These are phyloP conservation scores for Corythucha ciliata DNA, from an alignment of 2,888 invertebrate genomes.

Conservation along the genomic window DNA sequence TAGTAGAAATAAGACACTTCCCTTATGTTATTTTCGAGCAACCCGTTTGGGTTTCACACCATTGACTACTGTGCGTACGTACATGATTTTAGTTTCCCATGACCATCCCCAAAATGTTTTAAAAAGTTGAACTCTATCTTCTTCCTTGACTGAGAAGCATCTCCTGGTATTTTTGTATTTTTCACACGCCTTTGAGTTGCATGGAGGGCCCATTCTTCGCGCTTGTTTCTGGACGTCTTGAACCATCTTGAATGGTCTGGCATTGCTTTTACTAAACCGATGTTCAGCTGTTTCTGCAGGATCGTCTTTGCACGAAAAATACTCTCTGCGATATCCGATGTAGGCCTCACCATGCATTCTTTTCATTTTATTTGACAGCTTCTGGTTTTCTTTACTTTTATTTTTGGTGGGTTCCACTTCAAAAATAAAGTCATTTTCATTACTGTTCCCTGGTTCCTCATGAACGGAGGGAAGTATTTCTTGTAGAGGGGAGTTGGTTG, in stretches of 20 bases:
- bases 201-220: constrained; percentile 19
- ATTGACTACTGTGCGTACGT: constrained; percentile 6
- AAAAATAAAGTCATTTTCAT: constrained; percentile 10
- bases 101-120: constrained; percentile 4
- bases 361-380: constrained; percentile 16
- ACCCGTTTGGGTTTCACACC: neutral
- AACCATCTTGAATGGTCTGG: constrained; percentile 7
- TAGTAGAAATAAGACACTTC: neutral
- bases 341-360: constrained; percentile 9
- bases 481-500: neutral
- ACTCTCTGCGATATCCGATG: constrained; percentile 9
- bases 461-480: constrained; percentile 9
- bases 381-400: constrained; percentile 15
- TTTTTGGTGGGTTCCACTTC: constrained; percentile 5
- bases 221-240: constrained; percentile 12
- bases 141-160: constrained; percentile 13
- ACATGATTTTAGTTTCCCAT: constrained; percentile 13
- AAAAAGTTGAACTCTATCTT: constrained; percentile 6
- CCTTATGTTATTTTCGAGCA: neutral
- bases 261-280: too few species aligned
- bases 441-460: constrained; percentile 1
- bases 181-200: constrained; percentile 8
- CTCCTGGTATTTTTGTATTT: constrained; percentile 19
- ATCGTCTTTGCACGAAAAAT: neutral
- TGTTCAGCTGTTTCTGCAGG: too few species aligned